Evolutionary conservation across 2,113 vertebrate species (phyloP), one percentile per base, ranked within the genome.

Genomic region (Eublepharis macularius): DNA sequence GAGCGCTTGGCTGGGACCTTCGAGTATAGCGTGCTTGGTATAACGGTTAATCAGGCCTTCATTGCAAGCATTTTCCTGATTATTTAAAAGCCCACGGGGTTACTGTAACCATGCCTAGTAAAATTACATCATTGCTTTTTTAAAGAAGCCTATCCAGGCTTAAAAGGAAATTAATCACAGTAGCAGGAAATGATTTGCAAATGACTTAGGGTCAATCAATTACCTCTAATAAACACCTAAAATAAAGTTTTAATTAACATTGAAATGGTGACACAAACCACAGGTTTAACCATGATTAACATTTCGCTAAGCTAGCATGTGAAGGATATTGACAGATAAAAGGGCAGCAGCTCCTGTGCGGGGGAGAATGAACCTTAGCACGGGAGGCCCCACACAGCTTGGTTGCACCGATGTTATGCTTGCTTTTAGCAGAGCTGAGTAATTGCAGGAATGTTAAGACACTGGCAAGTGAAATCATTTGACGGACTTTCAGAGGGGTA

Each of bases 241-340:
- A 94, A 91, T 92, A 92, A 91, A 93, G 92, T 93, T 93, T 90
- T 93, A 94, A 93, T 95, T 94, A 93, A 92, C 88, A 86, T 19
- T 79, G 91, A 84, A 81, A 92, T 90, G 85, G 89, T 90, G 92
- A 91, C 93, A 90, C 91, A 94, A 92, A 91, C 88, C 87, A 86
- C 86, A 89, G 63, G 86, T 83, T 93, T 92, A 92, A 82, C 84
- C 76, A 83, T 89, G 89, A 93, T 93, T 95, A 94, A 93, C 91
- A 85, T 93, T 90, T 93, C 92, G 86, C 91, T 94, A 87, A 87
- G 87, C 78, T 79, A 82, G 80, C 73, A 82, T 89, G 85, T 87
- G 90, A 93, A 92, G 85, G 86, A 72, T 94, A 92, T 93, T 93
- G 87, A 92, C 90, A 26, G 89, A 16, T 88, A 39, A 85, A 86